Evolutionary conservation across 2,113 vertebrate species (phyloP), one percentile per base, ranked within the genome.

Genomic region (Larimichthys polyactis): DNA sequence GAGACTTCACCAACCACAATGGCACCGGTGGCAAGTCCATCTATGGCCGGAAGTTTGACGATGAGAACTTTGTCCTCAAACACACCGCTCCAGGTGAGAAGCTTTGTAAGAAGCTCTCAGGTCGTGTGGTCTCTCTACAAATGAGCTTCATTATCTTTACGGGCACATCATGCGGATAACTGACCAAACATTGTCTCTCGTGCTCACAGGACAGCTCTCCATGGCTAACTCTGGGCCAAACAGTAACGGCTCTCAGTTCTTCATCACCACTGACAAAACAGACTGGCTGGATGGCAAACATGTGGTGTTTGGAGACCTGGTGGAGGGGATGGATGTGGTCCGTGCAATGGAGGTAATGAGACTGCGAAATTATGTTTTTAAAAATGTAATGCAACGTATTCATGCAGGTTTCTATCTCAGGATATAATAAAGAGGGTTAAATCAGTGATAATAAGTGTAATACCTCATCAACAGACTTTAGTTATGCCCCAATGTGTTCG

Each of bases 11-110:
- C 85, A 98, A 99, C 93, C 98, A 99, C 94, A 99, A 99, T 0
- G 97, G 98, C 93, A 99, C 97, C 0, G 98, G 98, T 0, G 98
- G 98, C 48, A 99, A 99, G 85, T 98, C 98, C 51, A 99, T 99
- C 94, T 99, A 99, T 0, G 98, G 98, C 3, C 95, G 93, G 87
- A 99, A 99, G 90, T 99, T 99, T 63, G 98, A 99, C 0, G 98
- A 99, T 19, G 98, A 99, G 74, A 99, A 99, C 93, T 99, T 99
- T 82, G 97, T 99, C 65, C 96, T 99, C 66, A 99, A 99, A 82
- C 98, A 99, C 95, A 98, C 97, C 0, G 95, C 94, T 36, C 93
- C 97, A 95, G 98, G 98, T 99, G n/a, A 92, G 89, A 17, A 5
- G 8, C 46, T 27, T 17, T 15, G 4, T 5, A 3, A 20, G 12